Base-by-base conservation (phyloP, 2,113 vertebrate species). In the Scortum barcoo region DNA sequence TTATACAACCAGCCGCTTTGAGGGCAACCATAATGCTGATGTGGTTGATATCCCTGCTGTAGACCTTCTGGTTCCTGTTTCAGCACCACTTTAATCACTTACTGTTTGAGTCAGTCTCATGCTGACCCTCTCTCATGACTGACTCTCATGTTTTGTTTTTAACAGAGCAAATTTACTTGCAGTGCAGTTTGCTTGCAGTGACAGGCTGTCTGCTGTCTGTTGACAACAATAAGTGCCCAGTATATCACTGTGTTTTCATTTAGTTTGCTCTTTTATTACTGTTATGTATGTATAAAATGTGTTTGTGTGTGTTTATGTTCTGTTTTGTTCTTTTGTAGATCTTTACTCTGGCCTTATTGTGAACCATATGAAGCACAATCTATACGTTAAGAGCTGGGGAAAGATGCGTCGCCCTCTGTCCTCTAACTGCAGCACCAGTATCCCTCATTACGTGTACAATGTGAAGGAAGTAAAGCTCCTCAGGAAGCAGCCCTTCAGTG, bases 351-450 rank as follows among this genome's bases (percentile, higher is more conserved):
- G 89, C 0, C 76, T 92, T 24, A 1, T 93, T 46, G 75, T 26
- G 22, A 30, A 89, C 0, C 0, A 10, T 4, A 1, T 72, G 7
- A 0, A 0, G 2, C 8, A 70, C 22, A 5, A 40, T 53, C 40
- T 93, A 16, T 85, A 51, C 20, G 88, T 86, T 4, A 93, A 86
- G 83, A 83, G 85, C 70, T 93, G 92, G 92, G 83, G 91, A 42
- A 88, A 19, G 7, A 54, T 84, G 78, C 30, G 7, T 1, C 0
- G 2, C 0, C 5, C 81, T 22, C 57, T 92, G 26, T 0, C 6
- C 5, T 92, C 90, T 2, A 85, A 88, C 78, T 93, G 90, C 89
- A 87, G 48, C 11, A 76, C 77, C 33, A 36, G 33, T 6, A 36
- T 36, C 69, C 24, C 54, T 40, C n/a, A 88, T 72, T 3, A 46